These are phyloP conservation scores for Homarus americanus DNA, from an alignment of 1,140 invertebrate genomes.

Conservation along the genomic window DNA sequence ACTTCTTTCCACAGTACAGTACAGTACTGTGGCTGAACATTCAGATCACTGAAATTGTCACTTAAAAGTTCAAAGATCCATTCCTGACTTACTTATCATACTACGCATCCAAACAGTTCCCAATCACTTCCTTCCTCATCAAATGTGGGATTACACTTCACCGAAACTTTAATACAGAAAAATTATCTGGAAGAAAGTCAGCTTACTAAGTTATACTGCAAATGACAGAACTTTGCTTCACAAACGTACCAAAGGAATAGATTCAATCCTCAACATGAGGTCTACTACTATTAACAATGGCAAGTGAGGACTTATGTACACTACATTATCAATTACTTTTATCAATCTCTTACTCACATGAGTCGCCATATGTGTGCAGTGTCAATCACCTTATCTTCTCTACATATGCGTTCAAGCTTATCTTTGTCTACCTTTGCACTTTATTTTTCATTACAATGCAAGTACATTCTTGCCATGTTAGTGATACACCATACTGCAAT, in stretches of 20 bases:
- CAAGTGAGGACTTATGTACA: background rate
- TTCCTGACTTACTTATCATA: background rate
- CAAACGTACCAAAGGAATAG: background rate
- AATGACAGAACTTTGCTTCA: background rate
- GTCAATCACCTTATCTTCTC: background rate
- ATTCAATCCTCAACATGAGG: background rate
- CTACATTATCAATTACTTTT: background rate
- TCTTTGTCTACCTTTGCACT: too few relatives aligned
- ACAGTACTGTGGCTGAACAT: too few relatives aligned
- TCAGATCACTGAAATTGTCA: background rate
- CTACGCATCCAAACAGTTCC: too few relatives aligned
- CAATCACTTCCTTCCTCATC: too few relatives aligned
- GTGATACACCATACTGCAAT: too few relatives aligned
- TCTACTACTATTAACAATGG: background rate
- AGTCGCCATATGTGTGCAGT: background rate
- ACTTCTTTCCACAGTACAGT: background rate
- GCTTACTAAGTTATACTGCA: background rate
- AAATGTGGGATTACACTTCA: too few relatives aligned
- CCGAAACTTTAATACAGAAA: background rate
- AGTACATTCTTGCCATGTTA: too few relatives aligned
- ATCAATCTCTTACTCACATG: background rate
- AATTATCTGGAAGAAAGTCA: background rate
- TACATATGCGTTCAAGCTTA: too few relatives aligned
- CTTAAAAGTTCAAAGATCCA: background rate
- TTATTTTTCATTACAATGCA: too few relatives aligned